Percentiles rank a stretch among this genome's conserved stretches.
phyloP scores from a whole-genome alignment of 2,113 vertebrate genomes.

The Dasyornis broadbenti region DNA sequence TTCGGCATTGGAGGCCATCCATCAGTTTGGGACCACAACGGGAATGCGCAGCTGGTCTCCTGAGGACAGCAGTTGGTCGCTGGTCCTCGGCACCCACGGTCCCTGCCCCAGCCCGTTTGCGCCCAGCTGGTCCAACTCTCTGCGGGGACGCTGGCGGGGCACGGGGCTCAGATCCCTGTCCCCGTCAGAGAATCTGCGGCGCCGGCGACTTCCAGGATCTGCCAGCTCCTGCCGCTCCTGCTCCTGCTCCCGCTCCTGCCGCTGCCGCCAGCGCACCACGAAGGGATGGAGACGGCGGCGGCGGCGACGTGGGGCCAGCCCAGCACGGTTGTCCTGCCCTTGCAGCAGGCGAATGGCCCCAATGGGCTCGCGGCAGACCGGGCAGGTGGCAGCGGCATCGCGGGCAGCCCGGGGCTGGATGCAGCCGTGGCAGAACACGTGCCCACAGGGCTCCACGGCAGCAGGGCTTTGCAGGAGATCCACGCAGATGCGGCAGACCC shows the following conservation, averaged over 20 bases:
- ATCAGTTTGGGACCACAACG: no score
- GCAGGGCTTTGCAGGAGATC: neutral
- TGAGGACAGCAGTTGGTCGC: no score
- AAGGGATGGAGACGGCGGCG: neutral
- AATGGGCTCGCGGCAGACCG: neutral
- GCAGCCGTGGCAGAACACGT: neutral
- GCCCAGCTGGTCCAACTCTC: neutral
- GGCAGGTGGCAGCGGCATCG: neutral
- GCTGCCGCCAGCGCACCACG: neutral
- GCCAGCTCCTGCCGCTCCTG: neutral
- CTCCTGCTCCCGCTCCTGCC: neutral
- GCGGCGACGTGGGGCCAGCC: neutral
- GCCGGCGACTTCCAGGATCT: no score
- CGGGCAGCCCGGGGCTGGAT: neutral
- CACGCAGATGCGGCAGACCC: neutral
- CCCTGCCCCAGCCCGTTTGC: no score
- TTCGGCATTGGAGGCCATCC: no score
- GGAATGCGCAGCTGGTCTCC: no score
- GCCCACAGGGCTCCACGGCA: neutral
- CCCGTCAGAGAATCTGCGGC: neutral
- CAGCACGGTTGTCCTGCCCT: neutral
- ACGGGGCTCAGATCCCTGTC: rapidly evolving
- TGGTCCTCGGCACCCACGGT: no score
- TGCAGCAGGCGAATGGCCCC: neutral
- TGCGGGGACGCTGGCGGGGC: neutral